phyloP scores from a whole-genome alignment of 2,797 vertebrate genomes.

The Gambelia wislizenii region DNA sequence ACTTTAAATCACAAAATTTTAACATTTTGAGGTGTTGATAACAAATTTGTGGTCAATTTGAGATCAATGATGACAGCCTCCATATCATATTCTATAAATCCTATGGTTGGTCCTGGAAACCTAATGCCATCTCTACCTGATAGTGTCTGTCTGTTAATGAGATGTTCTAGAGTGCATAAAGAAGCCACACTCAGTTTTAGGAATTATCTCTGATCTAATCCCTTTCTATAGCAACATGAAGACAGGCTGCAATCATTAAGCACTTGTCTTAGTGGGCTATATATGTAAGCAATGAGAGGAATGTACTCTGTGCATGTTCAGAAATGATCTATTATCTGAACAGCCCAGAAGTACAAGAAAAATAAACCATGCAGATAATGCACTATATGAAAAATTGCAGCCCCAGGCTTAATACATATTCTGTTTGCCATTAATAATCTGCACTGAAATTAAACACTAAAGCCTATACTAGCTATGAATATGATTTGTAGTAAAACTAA shows the following conservation, averaged over 20 bases:
- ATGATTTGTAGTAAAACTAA: neutral
- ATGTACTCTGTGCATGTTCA: neutral
- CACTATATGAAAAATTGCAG: neutral
- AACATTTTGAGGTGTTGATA: too few relatives aligned
- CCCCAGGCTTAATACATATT: neutral
- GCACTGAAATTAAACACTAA: neutral
- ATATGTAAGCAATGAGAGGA: neutral
- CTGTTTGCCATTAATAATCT: neutral
- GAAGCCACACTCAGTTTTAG: neutral
- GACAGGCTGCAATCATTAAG: neutral
- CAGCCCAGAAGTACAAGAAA: neutral
- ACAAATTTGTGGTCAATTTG: too few relatives aligned
- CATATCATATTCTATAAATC: neutral
- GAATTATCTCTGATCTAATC: neutral
- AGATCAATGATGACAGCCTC: too few relatives aligned
- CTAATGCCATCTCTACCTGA: neutral
- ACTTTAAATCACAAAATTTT: too few relatives aligned
- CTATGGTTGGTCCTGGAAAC: neutral
- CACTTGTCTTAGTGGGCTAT: neutral
- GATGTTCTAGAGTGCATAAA: neutral
- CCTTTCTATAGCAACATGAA: neutral
- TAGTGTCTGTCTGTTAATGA: neutral
- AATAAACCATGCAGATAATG: neutral
- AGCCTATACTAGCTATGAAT: neutral
- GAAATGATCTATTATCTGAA: neutral